Percentiles rank a stretch among this genome's conserved stretches.
These are phyloP conservation scores for Nyctereutes procyonoides DNA, from an alignment of 2,113 vertebrate genomes.

Conservation along the genomic window DNA sequence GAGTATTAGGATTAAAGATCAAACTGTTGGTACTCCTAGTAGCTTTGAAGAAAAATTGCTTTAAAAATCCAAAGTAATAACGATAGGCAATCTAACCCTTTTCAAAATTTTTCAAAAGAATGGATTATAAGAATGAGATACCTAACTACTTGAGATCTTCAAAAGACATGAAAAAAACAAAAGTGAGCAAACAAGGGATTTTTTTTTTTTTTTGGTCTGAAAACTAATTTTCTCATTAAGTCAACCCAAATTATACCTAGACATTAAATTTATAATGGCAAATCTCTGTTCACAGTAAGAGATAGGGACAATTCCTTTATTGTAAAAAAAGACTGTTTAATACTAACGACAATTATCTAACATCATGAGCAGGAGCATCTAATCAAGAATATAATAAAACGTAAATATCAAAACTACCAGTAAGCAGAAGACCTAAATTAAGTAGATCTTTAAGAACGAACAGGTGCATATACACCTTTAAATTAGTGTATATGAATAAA, in stretches of 20 bases:
- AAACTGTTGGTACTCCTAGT: neutral
- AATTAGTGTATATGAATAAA: neutral
- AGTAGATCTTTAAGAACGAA: constrained; percentile 4
- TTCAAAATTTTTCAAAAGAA: neutral
- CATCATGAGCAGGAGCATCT: constrained; percentile 5
- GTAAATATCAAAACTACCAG: neutral
- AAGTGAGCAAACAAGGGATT: neutral
- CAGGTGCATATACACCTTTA: neutral
- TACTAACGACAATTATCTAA: constrained; percentile 23
- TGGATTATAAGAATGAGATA: constrained; percentile 34
- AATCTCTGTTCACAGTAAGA: neutral
- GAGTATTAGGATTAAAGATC: neutral
- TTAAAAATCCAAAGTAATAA: constrained; percentile 53
- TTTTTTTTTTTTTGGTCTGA: neutral
- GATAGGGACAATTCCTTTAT: neutral
- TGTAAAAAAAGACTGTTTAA: neutral
- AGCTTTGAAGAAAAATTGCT: constrained; percentile 44
- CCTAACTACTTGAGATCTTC: neutral
- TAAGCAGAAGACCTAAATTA: constrained; percentile 31
- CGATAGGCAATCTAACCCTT: neutral
- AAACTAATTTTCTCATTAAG: constrained; percentile 50
- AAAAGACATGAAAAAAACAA: constrained; percentile 22
- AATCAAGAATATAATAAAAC: constrained; percentile 24
- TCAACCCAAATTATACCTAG: constrained; percentile 12
- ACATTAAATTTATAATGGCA: neutral